Base-by-base conservation (phyloP, 2,797 vertebrate species). In the Iguana delicatissima region DNA sequence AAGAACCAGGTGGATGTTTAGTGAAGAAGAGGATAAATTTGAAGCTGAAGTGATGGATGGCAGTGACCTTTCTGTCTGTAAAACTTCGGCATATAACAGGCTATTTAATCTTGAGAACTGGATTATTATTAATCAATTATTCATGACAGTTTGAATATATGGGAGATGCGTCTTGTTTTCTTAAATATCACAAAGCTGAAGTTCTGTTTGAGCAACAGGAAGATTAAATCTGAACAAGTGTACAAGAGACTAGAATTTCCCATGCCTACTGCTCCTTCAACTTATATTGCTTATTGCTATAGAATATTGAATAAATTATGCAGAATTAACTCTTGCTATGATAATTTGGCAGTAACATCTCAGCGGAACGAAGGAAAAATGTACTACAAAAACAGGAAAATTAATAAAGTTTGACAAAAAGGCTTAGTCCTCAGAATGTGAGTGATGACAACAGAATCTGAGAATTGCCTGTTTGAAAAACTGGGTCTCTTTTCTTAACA, bases 81-180 rank as follows among this genome's bases (percentile, higher is more conserved):
- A 96, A 92, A 88, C 88, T 92, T 64, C 62, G 88, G 93, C 96
- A 95, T 96, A 95, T 96, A 95, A 95, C 94, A 95, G 95, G 93
- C 85, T 94, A 96, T 96, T 97, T 97, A 96, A 96, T 95, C 95
- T 96, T 94, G 91, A 95, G 93, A 94, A 96, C 94, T 93, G 93
- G 93, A 93, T 94, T 94, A 91, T 95, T 95, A 96, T 97, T 95
- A 97, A 97, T 97, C 96, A 97, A 97, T 97, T 97, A 97, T 96
- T 96, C 95, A 95, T 97, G 96, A 97, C 90, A 95, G 97, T 96
- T 96, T 95, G 93, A 97, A 94, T 97, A 89, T 96, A 94, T 95
- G 93, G 92, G 94, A 96, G 95, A 96, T 95, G 95, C 93, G 96
- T 95, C 95, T 96, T 96, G 94, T 96, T 95, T 93, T 96, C 92